Evolutionary conservation across 2,888 invertebrate genomes (phyloP).

Genomic region (Fragum whitleyi): DNA sequence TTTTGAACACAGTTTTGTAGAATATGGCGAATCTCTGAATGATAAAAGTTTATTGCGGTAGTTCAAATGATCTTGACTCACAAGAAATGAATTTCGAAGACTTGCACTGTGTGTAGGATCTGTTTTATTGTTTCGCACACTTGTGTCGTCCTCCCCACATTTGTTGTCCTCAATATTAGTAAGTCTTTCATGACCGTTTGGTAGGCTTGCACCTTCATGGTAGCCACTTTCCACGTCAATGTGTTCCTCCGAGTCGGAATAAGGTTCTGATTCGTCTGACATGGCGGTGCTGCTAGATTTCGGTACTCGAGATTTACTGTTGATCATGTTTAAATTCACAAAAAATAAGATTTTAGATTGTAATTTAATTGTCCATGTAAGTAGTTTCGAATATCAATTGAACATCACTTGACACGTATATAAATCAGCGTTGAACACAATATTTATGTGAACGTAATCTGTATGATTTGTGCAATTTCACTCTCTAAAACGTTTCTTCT

Average conservation of each 20-base stretch:
- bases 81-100: not conserved
- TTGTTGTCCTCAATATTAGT: not conserved
- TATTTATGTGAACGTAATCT: not conserved
- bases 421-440: not conserved
- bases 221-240: constrained; percentile 43
- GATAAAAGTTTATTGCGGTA: constrained; percentile 15
- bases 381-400: not conserved
- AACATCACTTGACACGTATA: not conserved
- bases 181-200: constrained; percentile 7
- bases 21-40: constrained; percentile 19
- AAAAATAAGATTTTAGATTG: not conserved
- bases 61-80: not conserved
- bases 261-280: constrained; percentile 55
- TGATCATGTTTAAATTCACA: constrained; percentile 31
- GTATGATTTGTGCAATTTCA: not conserved
- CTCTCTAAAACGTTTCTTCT: not conserved
- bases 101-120: not conserved
- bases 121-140: constrained; percentile 9
- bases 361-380: not conserved
- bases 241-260: constrained; percentile 57
- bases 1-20: constrained; percentile 31
- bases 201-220: constrained; percentile 2
- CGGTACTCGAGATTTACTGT: constrained; percentile 17
- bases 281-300: constrained; percentile 14
- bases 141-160: not conserved